A percentile compares a stretch with the other conserved stretches of the same genome.
Evolutionary conservation across 2,113 vertebrate genomes (phyloP).

Genomic region (Dasypus novemcinctus): DNA sequence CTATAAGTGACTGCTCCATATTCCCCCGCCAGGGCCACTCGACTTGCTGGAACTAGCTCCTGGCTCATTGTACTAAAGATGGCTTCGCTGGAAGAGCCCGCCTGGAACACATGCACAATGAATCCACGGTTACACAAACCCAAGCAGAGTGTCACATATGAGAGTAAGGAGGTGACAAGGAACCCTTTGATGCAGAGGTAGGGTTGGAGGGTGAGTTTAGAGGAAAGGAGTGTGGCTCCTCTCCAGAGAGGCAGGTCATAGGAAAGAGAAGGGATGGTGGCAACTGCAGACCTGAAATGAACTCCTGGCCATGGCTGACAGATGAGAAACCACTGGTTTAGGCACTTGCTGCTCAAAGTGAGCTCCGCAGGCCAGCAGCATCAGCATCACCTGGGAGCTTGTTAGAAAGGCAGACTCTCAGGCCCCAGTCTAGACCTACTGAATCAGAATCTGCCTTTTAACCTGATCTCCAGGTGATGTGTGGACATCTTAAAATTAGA

Average conservation of each 20-base stretch:
- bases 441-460: neutral
- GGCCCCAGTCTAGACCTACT: neutral
- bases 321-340: neutral
- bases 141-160: neutral
- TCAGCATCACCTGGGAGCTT: neutral
- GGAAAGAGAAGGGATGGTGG: neutral
- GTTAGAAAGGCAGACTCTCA: neutral
- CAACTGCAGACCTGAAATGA: neutral
- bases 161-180: neutral
- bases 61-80: slow-evolving; percentile 91
- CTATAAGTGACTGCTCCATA: slow-evolving; percentile 77
- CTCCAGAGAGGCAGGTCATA: neutral
- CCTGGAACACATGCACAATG: slow-evolving; percentile 80
- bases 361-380: neutral
- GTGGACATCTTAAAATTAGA: neutral
- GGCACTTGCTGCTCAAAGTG: neutral
- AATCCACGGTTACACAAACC: neutral
- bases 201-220: neutral
- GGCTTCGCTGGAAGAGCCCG: slow-evolving; percentile 91
- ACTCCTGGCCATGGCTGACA: neutral
- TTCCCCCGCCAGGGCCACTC: slow-evolving; percentile 85
- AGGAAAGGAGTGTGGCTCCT: neutral
- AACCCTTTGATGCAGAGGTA: neutral
- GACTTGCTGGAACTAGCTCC: slow-evolving; percentile 90
- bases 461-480: neutral